Base-by-base conservation (phyloP, 2,888 invertebrate genomes). In the Lasioglossum zephyrum region DNA sequence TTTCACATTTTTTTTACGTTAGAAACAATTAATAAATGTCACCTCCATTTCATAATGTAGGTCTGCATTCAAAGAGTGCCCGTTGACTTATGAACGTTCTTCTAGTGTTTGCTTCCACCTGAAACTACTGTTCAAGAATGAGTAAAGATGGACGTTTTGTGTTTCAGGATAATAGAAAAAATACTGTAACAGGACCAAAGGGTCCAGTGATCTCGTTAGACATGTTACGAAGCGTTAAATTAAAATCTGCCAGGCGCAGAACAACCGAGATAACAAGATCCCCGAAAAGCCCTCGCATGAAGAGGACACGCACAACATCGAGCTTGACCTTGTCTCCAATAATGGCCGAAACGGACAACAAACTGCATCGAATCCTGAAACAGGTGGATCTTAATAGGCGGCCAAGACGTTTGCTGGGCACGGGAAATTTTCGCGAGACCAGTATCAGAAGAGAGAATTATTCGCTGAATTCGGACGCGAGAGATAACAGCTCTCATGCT, bases 161-260 rank as follows among this genome's bases (percentile, higher is more conserved):
- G 41, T 88, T 88, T 79, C 73, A 94, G 94, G 93, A 93, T 26
- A 92, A 92, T 53, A 88, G 88, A 80, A 91, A 89, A 60, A 92
- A 91, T 73, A 86, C 85, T 5, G 53, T 89, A 57, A 86, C 89
- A 70, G 89, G 82, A 49, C 90, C 92, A 5, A 91, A 84, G 36
- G 94, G 93, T 31, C 94, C 94, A 0, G 90, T 92, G 5, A 92
- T 95, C 70, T 95, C 95, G 0, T 57, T 94, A 74, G 95, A 95
- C 57, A 95, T 95, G 95, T 79, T 95, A 41, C 92, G 93, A 0
- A 94, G 93, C 70, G 95, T 95, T 1, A 95, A 95, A 87, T 85
- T 95, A 13, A 94, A 93, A 80, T 93, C 94, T 53, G 91, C 92
- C 60, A 92, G 92, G 79, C 92, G 92, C 69, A 92, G 90, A 89